Conservation (phyloP, 1,140 invertebrate genomes). For the Panagrolaimus sp. region DNA sequence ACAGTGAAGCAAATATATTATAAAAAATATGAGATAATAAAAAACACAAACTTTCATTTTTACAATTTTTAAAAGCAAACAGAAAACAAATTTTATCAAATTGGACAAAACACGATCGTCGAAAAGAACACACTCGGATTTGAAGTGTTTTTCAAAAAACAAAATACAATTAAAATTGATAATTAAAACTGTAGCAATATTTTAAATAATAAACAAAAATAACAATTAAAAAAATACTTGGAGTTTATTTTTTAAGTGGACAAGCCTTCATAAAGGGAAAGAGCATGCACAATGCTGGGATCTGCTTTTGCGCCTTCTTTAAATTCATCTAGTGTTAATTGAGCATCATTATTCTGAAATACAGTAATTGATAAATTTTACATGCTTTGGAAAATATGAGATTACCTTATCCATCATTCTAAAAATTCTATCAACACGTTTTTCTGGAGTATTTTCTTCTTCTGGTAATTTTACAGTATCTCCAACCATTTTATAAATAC, state of each 20-base stretch:
- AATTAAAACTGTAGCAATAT: too few species aligned
- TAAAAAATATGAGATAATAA: too few species aligned
- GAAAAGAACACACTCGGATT: too few species aligned
- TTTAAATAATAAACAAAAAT: too few species aligned
- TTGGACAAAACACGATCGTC: too few species aligned
- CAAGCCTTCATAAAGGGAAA: slow-evolving; percentile 63
- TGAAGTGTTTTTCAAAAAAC: too few species aligned
- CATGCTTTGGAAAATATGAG: background rate
- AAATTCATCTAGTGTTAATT: slow-evolving; percentile 92
- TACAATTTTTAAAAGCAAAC: too few species aligned
- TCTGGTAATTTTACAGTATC: slow-evolving; percentile 58
- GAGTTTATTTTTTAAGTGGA: slow-evolving; percentile 40
- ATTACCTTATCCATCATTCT: slow-evolving; percentile 83
- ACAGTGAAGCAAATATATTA: too few species aligned
- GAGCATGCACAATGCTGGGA: slow-evolving; percentile 88
- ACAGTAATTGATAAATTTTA: background rate
- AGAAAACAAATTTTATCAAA: too few species aligned
- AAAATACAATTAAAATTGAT: too few species aligned
- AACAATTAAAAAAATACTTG: too few species aligned
- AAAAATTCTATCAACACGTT: slow-evolving; percentile 92
- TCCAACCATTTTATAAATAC: slow-evolving; percentile 93
- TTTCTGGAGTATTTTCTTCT: slow-evolving; percentile 83
- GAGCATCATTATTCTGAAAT: slow-evolving; percentile 86
- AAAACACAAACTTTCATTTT: too few species aligned
- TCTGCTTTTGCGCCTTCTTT: slow-evolving; percentile 96